A percentile compares a stretch with the other conserved stretches of the same genome.
Evolutionary conservation across 2,797 vertebrate species (phyloP).

Genomic region (Trematomus bernacchii): DNA sequence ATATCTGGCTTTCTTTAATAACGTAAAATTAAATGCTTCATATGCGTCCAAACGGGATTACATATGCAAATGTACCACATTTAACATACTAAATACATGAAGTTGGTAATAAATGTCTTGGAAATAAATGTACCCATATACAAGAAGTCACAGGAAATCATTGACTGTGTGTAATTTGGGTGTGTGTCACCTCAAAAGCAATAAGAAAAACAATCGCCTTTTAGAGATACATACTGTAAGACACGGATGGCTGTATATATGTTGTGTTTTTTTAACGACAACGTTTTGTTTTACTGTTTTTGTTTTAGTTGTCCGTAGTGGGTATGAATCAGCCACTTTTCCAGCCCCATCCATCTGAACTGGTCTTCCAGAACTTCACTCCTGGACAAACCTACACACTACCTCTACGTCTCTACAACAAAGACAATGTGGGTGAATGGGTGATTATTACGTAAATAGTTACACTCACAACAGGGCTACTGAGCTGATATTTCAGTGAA

Average conservation of each 20-base stretch:
- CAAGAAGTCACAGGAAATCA: not conserved
- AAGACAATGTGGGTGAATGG: conserved; percentile 82
- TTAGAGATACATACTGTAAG: too few relatives aligned
- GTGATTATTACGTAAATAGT: not conserved
- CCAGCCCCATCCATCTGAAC: conserved; percentile 90
- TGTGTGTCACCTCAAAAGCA: not conserved
- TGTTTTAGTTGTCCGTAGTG: conserved; percentile 73
- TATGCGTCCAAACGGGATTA: not conserved
- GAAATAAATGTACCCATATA: not conserved
- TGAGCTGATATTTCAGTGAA: not conserved
- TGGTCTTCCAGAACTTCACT: conserved; percentile 90
- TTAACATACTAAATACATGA: not conserved
- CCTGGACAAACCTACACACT: conserved; percentile 86
- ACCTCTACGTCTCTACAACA: conserved; percentile 87
- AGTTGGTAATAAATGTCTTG: not conserved
- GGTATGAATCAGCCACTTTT: conserved; percentile 86
- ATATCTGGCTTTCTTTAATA: not conserved
- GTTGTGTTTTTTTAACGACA: conserved; percentile 4
- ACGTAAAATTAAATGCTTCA: too few relatives aligned
- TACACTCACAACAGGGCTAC: not conserved
- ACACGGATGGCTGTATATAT: not conserved
- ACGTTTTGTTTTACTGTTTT: not conserved
- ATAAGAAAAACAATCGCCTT: not conserved
- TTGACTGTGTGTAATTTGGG: not conserved
- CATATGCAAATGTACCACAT: not conserved